Conservation (phyloP, 1,140 invertebrate genomes). For the Holotrichia oblita region DNA sequence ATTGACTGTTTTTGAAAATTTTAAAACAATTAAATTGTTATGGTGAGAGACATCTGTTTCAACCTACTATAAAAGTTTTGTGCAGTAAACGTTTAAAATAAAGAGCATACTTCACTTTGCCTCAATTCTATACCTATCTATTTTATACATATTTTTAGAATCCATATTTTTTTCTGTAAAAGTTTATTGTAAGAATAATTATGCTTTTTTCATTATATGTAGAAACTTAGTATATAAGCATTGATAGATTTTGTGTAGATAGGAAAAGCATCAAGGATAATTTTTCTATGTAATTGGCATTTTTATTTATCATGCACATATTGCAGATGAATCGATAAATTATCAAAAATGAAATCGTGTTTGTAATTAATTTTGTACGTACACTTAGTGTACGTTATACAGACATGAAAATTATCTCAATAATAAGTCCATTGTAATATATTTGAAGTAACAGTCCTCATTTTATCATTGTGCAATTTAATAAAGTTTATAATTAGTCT, state of each 20-base stretch:
- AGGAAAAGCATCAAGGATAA: not conserved
- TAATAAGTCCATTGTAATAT: constrained; percentile 32
- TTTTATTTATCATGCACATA: not conserved
- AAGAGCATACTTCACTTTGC: not conserved
- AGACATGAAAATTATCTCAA: constrained; percentile 22
- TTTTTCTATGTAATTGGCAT: not conserved
- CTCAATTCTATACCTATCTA: not conserved
- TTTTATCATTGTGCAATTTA: constrained; percentile 40
- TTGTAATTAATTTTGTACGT: not conserved
- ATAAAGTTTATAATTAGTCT: constrained; percentile 36
- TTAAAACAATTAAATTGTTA: too few species aligned
- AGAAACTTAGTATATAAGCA: constrained; percentile 13
- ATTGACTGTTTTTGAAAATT: too few species aligned
- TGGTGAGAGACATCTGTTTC: too few species aligned
- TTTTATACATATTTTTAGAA: not conserved
- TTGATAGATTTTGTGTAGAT: constrained; percentile 25
- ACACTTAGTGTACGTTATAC: not conserved
- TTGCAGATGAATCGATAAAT: not conserved
- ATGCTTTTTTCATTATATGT: constrained; percentile 36
- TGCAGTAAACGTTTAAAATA: too few species aligned
- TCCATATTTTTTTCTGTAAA: constrained; percentile 4
- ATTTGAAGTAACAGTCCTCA: constrained; percentile 18
- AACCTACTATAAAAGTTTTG: too few species aligned
- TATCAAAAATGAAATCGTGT: not conserved
- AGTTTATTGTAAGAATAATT: constrained; percentile 15